Percentiles rank a stretch among this genome's conserved stretches.
Conservation (phyloP, 1,140 invertebrate genomes). For the Drosophila quadrilineata region DNA sequence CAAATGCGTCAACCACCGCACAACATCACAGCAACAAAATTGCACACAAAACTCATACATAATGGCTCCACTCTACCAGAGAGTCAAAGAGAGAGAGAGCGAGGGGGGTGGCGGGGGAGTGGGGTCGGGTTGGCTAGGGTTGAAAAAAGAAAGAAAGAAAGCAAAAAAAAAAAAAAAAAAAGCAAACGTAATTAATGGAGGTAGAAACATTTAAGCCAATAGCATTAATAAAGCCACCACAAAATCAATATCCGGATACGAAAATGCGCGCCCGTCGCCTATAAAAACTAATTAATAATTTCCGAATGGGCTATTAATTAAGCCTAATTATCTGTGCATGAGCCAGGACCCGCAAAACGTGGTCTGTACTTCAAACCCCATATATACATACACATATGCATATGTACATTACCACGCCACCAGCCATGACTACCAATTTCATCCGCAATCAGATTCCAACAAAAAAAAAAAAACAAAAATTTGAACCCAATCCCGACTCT, state of each 20-base stretch:
- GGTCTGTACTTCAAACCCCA: slow-evolving; percentile 47
- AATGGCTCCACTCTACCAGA: no score
- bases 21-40: slow-evolving; percentile 43
- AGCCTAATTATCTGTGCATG: slow-evolving; percentile 81
- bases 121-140: no score
- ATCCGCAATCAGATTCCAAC: no score
- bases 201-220: slow-evolving; percentile 81
- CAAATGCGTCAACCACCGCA: slow-evolving; percentile 21
- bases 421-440: no score
- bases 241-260: slow-evolving; percentile 82
- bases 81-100: no score
- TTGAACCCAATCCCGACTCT: not conserved
- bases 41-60: no score
- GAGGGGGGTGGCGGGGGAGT: no score
- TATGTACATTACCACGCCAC: no score
- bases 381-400: no score
- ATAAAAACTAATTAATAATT: slow-evolving; percentile 82
- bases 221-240: slow-evolving; percentile 82
- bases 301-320: slow-evolving; percentile 82
- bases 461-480: no score
- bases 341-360: slow-evolving; percentile 70
- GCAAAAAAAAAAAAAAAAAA: no score
- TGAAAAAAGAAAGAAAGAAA: no score
- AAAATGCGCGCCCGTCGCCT: slow-evolving; percentile 78
- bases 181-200: slow-evolving; percentile 80